A percentile compares a stretch with the other conserved stretches of the same genome.
Conservation (phyloP, 2,888 invertebrate genomes). For the Notodonta dromedarius region DNA sequence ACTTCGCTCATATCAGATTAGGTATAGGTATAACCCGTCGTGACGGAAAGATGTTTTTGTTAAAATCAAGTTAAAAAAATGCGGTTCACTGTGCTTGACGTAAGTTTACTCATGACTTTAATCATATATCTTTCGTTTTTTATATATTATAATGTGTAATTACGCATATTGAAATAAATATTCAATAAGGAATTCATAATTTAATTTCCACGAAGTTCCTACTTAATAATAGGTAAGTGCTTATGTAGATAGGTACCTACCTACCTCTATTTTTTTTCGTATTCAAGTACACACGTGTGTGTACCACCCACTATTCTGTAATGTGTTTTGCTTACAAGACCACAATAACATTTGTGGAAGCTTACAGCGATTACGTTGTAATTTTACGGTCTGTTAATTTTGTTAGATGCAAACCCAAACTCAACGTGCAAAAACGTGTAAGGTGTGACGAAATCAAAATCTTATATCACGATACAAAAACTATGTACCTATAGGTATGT, state of each 20-base stretch:
- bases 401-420: constrained; percentile 23
- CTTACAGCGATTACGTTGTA: constrained; percentile 26
- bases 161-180: constrained; percentile 1
- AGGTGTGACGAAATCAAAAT: constrained; percentile 38
- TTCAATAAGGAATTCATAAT: background rate
- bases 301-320: constrained; percentile 22
- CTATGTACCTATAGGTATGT: too few species aligned
- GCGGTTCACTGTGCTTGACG: constrained; percentile 2
- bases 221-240: background rate
- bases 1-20: background rate
- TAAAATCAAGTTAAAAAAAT: background rate
- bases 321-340: constrained; percentile 18
- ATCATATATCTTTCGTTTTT: background rate
- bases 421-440: constrained; percentile 29
- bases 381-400: constrained; percentile 44
- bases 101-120: background rate
- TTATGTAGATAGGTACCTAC: too few species aligned
- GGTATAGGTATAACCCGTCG: background rate
- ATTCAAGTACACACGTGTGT: constrained; percentile 9
- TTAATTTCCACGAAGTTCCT: background rate
- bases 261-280: background rate
- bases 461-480: constrained; percentile 23
- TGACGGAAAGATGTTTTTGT: background rate
- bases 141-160: background rate
- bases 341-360: constrained; percentile 26